Base-by-base conservation (phyloP, 2,797 vertebrate genomes). In the Molossus alvarezi region DNA sequence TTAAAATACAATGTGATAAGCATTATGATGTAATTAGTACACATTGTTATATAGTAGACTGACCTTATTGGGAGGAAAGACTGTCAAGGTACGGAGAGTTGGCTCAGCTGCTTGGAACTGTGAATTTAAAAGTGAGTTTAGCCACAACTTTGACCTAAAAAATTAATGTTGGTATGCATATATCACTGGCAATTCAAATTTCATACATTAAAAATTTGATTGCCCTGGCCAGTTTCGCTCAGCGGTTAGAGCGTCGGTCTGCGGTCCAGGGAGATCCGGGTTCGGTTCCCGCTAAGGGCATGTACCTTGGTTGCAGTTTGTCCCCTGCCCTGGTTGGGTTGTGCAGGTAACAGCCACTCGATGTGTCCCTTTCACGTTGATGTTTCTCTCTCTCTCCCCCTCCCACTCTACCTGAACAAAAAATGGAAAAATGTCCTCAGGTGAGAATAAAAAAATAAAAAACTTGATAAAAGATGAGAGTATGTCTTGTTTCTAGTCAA, bases 151-250 rank as follows among this genome's bases (percentile, higher is more conserved):
- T 71, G 67, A 81, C 8, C 17, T 88, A 95, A 83, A 83, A 94
- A 75, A 51, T 27, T 65, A 9, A 60, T 33, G 20, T 41, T 67
- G 41, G 6, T 45, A 53, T 60, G 4, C 81, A 15, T 87, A 15
- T 87, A 15, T 87, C 33, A 95, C 20, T 53, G 41, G 21, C 45
- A 82, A 55, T 62, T 95, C 60, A 64, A 5, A 60, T 81, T 90
- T 88, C 17, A 71, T 95, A 80, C 41, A 77, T 82, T 71, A 95
- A 90, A 95, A 80, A 90, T 21, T 80, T 73, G 41, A 53, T 62
- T 33, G 33, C 33, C 33, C 33, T 33, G 33, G 33, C 33, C 33
- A 33, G 33, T 33, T 33, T 33, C 33, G 33, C 33, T 33, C 33
- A 33, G 33, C 33, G 33, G 33, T 33, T 33, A 33, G 33, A 33